Evolutionary conservation across 2,888 invertebrate species (phyloP).

Genomic region (Linnaemya tessellans): DNA sequence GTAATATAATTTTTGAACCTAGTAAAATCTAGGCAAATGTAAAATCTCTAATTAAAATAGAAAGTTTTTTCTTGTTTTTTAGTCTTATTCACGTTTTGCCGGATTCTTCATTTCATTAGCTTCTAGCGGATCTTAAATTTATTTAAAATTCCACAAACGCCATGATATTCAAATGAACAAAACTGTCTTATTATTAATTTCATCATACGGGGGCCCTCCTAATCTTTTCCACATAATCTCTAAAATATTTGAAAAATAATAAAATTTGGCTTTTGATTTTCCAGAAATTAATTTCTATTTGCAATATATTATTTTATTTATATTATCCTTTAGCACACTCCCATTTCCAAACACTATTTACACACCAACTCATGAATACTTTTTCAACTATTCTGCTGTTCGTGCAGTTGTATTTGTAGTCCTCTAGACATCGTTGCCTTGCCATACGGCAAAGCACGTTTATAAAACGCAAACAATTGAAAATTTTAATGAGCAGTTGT

Average conservation of each 20-base stretch:
- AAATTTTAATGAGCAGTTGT: conserved; percentile 71
- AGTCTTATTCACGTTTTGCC: no score
- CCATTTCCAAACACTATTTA: background rate
- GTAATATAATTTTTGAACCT: no score
- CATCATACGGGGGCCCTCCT: no score
- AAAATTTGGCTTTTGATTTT: background rate
- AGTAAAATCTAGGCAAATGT: no score
- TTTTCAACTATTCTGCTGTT: background rate
- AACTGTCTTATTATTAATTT: no score
- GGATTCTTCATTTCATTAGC: no score
- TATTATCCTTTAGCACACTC: conserved; percentile 8
- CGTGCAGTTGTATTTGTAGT: conserved; percentile 15
- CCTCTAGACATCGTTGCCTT: conserved; percentile 41
- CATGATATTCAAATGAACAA: no score
- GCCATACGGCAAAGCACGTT: conserved; percentile 67
- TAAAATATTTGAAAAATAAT: background rate
- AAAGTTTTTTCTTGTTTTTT: no score
- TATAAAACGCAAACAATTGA: conserved; percentile 71
- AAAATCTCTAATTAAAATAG: no score
- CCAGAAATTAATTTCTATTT: conserved; percentile 2
- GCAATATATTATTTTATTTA: background rate
- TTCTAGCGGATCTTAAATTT: no score
- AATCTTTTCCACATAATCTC: no score
- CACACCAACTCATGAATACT: background rate
- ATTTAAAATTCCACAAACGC: no score